Evolutionary conservation across 2,888 invertebrate genomes (phyloP), one percentile per base, ranked within the genome.

Genomic region (Pherbina coryleti): DNA sequence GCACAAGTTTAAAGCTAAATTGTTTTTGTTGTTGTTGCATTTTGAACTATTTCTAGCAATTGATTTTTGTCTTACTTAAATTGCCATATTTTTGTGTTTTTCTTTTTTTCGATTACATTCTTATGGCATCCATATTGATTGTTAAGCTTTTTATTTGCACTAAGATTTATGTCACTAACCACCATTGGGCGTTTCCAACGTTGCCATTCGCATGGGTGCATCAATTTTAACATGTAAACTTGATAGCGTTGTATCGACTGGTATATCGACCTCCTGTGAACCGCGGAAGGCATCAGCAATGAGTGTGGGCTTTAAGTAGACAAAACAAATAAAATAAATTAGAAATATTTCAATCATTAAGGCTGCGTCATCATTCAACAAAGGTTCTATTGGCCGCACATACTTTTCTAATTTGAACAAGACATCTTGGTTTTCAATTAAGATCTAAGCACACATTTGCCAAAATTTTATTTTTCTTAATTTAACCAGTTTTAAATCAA

Each of bases 151-250:
- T 51, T 72, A 28, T 76, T 60, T 84, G 44, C 80, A 22, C 44
- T 44, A 11, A 44, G 2, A 7, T 44, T 44, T 76, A 53, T 74
- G 19, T 84, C 84, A 87, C 91, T 91, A 86, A 89, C 89, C 89
- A 86, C 89, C 89, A 89, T 88, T 84, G 88, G 91, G 89, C 87
- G 90, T 87, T 81, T 86, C 85, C 88, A 87, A 80, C 81, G 87
- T 85, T 81, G 88, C 89, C 82, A 83, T 83, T 80, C 88, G 83
- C 86, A 89, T 87, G 34, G 86, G 84, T 79, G 88, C 86, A 83
- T 90, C 89, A 78, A 89, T 87, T 84, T 87, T 88, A 3, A 90
- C 87, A 82, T 89, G 88, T 76, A 89, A 83, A 81, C 87, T 89
- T 67, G 89, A 88, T 49, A 90, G 80, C 62, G 90, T 89, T 31